These are phyloP conservation scores for Sisyra terminalis DNA, from an alignment of 2,888 invertebrate species.

Conservation along the genomic window DNA sequence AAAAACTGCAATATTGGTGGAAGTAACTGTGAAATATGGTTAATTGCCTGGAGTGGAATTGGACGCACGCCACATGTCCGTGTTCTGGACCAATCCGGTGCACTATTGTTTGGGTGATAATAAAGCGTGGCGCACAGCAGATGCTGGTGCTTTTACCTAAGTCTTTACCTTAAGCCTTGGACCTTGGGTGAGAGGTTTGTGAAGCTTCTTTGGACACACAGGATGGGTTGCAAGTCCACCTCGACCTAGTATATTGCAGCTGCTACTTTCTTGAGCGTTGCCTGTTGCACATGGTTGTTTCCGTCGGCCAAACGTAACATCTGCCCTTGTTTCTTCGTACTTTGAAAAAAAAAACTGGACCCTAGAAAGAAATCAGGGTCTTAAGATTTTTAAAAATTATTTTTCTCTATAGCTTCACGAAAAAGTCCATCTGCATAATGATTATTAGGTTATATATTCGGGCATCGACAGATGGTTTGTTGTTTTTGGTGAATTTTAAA, in stretches of 20 bases:
- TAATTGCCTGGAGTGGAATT: too few relatives aligned
- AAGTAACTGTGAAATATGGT: too few relatives aligned
- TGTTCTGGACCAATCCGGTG: conserved; percentile 1
- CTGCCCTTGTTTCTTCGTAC: conserved; percentile 1
- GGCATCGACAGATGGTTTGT: too few relatives aligned
- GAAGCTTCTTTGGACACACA: conserved; percentile 3
- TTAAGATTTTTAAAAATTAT: too few relatives aligned
- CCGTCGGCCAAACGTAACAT: conserved; percentile 3
- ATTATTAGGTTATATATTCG: too few relatives aligned
- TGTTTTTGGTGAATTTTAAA: too few relatives aligned
- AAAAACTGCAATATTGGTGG: too few relatives aligned
- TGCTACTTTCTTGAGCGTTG: conserved; percentile 3
- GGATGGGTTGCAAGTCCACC: not conserved
- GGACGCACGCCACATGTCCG: conserved; percentile 1
- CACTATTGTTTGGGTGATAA: not conserved
- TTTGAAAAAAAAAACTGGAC: not conserved
- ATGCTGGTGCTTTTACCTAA: conserved; percentile 1
- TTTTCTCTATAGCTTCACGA: too few relatives aligned
- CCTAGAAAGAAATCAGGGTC: too few relatives aligned
- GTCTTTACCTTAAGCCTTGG: not conserved
- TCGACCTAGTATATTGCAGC: conserved; percentile 1
- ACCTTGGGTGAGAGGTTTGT: conserved; percentile 2
- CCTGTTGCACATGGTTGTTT: conserved; percentile 4
- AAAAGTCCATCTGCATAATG: too few relatives aligned
- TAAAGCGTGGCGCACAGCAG: not conserved